Evolutionary conservation across 2,888 invertebrate genomes (phyloP).

Genomic region (Cartodere bifasciata): DNA sequence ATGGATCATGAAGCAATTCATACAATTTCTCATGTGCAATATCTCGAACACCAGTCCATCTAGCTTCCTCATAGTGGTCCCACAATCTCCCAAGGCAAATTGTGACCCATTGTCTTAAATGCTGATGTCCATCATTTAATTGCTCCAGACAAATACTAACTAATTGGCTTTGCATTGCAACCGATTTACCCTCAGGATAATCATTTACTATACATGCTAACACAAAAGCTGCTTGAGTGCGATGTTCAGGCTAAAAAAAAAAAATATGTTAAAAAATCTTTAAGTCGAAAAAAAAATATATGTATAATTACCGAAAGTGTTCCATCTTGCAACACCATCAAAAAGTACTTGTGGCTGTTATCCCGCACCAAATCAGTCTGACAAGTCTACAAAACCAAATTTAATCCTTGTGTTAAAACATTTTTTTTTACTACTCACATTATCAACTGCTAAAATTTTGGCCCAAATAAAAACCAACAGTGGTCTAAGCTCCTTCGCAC

Average conservation of each 20-base stretch:
- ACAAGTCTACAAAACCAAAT: conserved; percentile 55
- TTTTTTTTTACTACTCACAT: conserved; percentile 44
- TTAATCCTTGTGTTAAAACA: conserved; percentile 6
- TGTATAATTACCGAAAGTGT: conserved; percentile 57
- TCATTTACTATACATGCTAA: conserved; percentile 86
- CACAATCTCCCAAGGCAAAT: conserved; percentile 84
- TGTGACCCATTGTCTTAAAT: conserved; percentile 77
- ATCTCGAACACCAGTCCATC: conserved; percentile 93
- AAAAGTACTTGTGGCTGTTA: conserved; percentile 86
- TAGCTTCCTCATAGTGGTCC: conserved; percentile 76
- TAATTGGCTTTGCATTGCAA: conserved; percentile 77
- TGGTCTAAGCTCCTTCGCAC: conserved; percentile 82
- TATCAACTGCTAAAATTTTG: conserved; percentile 93
- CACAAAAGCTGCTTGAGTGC: conserved; percentile 91
- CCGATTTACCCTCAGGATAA: conserved; percentile 79
- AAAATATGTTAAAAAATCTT: conserved; percentile 5
- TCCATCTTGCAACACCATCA: conserved; percentile 80
- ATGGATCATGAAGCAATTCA: conserved; percentile 61
- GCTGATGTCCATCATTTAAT: conserved; percentile 54
- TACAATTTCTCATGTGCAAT: conserved; percentile 93
- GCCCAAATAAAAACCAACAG: conserved; percentile 98
- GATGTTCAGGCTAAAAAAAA: conserved; percentile 55
- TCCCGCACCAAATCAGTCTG: conserved; percentile 92
- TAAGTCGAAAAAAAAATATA: too few species aligned
- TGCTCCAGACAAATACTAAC: conserved; percentile 89